A percentile compares a stretch with the other conserved stretches of the same genome.
These are phyloP conservation scores for Standfussiana lucernea DNA, from an alignment of 2,888 invertebrate genomes.

Conservation along the genomic window DNA sequence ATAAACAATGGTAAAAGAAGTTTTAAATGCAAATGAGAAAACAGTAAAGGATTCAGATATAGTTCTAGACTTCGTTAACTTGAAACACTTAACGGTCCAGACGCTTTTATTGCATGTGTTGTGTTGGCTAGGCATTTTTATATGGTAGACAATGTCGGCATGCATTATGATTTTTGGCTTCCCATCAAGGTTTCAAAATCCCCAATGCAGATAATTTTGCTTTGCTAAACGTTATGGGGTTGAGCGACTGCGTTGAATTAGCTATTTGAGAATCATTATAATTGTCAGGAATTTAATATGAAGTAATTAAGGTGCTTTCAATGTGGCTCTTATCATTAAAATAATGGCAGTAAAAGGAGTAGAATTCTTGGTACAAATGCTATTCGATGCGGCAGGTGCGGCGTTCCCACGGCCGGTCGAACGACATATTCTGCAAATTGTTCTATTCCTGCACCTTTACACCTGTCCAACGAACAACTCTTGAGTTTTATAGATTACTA, in stretches of 20 bases:
- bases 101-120: conserved; percentile 48
- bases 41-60: conserved; percentile 24
- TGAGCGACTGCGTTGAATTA: not conserved
- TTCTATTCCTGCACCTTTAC: conserved; percentile 81
- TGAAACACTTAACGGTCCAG: conserved; percentile 41
- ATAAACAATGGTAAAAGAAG: not conserved
- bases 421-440: conserved; percentile 80
- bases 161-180: conserved; percentile 56
- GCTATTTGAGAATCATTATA: not conserved
- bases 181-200: conserved; percentile 51
- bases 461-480: conserved; percentile 77
- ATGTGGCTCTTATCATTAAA: conserved; percentile 47
- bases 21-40: conserved; percentile 38
- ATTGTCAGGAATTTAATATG: not conserved
- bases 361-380: conserved; percentile 69
- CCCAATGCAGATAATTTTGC: conserved; percentile 22
- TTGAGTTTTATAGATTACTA: conserved; percentile 57
- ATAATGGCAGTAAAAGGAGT: conserved; percentile 65
- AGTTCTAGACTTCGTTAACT: conserved; percentile 40
- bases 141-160: conserved; percentile 41
- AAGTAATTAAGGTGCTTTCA: conserved; percentile 29
- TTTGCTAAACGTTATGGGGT: conserved; percentile 2
- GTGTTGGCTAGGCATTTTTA: conserved; percentile 50
- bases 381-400: conserved; percentile 81
- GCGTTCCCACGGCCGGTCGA: conserved; percentile 80